Conservation (phyloP, 2,888 invertebrate genomes). For the Agonopterix heracliana region DNA sequence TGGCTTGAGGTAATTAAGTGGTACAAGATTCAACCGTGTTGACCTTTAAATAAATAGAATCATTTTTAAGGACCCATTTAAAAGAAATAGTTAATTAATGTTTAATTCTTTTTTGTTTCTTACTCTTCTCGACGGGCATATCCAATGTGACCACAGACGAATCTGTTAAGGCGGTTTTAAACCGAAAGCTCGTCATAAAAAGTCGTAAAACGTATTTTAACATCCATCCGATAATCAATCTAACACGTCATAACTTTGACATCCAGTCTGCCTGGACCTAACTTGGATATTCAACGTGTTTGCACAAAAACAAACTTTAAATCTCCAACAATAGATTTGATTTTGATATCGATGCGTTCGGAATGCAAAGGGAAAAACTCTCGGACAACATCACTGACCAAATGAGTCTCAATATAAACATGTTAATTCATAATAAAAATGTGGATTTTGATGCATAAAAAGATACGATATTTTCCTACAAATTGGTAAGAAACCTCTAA, state of each 20-base stretch:
- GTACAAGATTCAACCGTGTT: not conserved
- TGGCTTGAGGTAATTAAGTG: not conserved
- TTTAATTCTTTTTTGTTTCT: not conserved
- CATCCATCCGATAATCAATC: conserved; percentile 77
- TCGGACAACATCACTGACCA: conserved; percentile 51
- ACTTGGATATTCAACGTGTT: conserved; percentile 23
- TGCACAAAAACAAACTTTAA: conserved; percentile 8
- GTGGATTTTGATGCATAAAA: conserved; percentile 45
- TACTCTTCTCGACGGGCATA: conserved; percentile 19
- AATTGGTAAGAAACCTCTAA: conserved; percentile 53
- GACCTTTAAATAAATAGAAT: not conserved
- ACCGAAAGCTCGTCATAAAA: conserved; percentile 68
- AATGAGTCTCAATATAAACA: conserved; percentile 71
- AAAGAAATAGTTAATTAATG: too few relatives aligned
- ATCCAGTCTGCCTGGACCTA: conserved; percentile 64
- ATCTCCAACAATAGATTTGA: conserved; percentile 18
- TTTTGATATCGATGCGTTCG: conserved; percentile 14
- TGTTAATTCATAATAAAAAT: conserved; percentile 73
- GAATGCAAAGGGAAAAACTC: conserved; percentile 48
- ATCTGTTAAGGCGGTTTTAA: conserved; percentile 60
- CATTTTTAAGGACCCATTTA: not conserved
- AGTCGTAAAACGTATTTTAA: conserved; percentile 75
- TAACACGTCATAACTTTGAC: conserved; percentile 77
- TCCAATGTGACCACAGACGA: conserved; percentile 50
- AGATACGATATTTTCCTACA: conserved; percentile 57